Evolutionary conservation across 2,113 vertebrate genomes (phyloP).

Genomic region (Solea senegalensis): DNA sequence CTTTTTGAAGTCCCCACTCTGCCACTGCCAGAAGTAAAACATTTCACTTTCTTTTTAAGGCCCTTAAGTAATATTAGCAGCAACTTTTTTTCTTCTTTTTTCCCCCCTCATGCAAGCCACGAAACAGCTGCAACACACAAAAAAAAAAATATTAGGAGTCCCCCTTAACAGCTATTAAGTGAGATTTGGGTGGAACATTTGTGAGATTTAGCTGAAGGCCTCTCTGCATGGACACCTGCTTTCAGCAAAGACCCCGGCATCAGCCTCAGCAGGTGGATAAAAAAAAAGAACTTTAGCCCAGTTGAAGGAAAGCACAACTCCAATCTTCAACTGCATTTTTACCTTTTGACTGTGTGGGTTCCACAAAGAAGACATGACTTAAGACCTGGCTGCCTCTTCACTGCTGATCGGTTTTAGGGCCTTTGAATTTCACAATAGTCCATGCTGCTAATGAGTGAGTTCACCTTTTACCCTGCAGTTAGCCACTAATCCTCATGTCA

Average conservation of each 20-base stretch:
- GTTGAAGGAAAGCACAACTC: slow-evolving; percentile 1
- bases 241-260: slow-evolving; percentile 37
- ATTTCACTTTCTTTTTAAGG: slow-evolving; percentile 40
- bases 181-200: slow-evolving; percentile 34
- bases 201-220: slow-evolving; percentile 52
- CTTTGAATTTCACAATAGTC: slow-evolving; percentile 31
- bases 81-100: slow-evolving; percentile 12
- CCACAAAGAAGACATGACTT: slow-evolving; percentile 20
- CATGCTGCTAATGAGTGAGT: slow-evolving; percentile 41
- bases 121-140: slow-evolving; percentile 61
- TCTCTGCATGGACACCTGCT: slow-evolving; percentile 60
- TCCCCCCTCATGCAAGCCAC: slow-evolving; percentile 7
- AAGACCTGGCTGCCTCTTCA: slow-evolving; percentile 13
- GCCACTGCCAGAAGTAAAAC: slow-evolving; percentile 45
- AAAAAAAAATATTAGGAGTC: slow-evolving; percentile 42
- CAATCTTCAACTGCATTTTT: slow-evolving; percentile 35
- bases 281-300: slow-evolving; percentile 8
- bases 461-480: slow-evolving; percentile 10
- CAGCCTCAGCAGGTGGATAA: slow-evolving; percentile 56
- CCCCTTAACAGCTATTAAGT: slow-evolving; percentile 34
- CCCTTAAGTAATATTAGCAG: slow-evolving; percentile 34
- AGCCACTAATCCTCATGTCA: slow-evolving; percentile 7
- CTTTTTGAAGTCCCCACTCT: slow-evolving; percentile 23
- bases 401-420: slow-evolving; percentile 4
- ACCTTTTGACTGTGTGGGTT: slow-evolving; percentile 6